Percentiles rank a stretch among this genome's conserved stretches.
Evolutionary conservation across 2,113 vertebrate genomes (phyloP).

Genomic region (Spea multiplicata): DNA sequence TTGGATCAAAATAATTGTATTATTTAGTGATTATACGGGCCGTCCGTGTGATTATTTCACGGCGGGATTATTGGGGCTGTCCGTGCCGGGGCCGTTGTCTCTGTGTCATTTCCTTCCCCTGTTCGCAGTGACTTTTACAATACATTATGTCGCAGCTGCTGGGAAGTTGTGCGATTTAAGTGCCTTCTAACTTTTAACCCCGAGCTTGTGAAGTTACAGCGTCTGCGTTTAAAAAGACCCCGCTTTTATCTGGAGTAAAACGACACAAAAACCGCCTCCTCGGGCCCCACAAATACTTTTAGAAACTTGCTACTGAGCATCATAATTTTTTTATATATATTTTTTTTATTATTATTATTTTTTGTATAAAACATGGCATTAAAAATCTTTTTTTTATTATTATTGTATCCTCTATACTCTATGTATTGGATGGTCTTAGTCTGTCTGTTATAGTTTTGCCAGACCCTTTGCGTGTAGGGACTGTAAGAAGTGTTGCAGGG

Average conservation of each 20-base stretch:
- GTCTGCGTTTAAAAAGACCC: not conserved
- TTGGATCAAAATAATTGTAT: not conserved
- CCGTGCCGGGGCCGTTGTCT: not conserved
- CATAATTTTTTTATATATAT: too few species aligned
- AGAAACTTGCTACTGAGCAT: too few species aligned
- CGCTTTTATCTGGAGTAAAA: too few species aligned
- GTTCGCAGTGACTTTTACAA: not conserved
- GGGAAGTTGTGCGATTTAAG: not conserved
- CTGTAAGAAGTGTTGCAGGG: too few species aligned
- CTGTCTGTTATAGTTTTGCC: too few species aligned
- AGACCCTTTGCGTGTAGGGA: too few species aligned
- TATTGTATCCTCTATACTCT: too few species aligned
- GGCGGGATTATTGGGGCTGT: not conserved
- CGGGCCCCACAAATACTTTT: too few species aligned
- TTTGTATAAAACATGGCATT: not conserved
- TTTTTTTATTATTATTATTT: not conserved
- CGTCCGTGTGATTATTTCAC: not conserved
- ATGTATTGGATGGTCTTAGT: too few species aligned
- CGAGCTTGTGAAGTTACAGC: not conserved
- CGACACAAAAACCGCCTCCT: too few species aligned
- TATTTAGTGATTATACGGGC: not conserved
- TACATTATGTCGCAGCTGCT: not conserved
- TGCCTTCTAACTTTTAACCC: not conserved
- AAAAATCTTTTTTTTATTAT: too few species aligned
- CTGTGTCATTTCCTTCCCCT: constrained; percentile 21